Base-by-base conservation (phyloP, 1,140 invertebrate genomes). In the Bombus cullumanus region DNA sequence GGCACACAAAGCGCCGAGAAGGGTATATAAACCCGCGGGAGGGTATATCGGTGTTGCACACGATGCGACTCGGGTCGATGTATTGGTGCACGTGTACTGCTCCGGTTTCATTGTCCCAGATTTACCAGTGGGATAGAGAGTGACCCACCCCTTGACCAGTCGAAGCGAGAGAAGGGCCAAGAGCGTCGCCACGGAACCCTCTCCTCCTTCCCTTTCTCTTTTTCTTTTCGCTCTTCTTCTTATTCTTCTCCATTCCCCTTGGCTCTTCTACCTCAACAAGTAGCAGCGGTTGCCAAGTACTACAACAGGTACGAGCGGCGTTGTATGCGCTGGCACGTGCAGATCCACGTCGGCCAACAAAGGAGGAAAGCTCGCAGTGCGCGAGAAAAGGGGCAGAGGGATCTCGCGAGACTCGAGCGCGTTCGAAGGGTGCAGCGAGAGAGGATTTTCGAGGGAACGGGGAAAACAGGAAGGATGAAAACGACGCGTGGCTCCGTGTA, bases 71-170 rank as follows among this genome's bases (percentile, higher is more conserved):
- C 68, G 81, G 71, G 82, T 83, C 76, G 79, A 79, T 89, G 92
- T 93, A 84, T 94, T 88, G 89, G 94, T 92, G 87, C 94, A 94
- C 93, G 93, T 94, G 93, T 79, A 80, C 89, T 86, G 90, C 79
- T 88, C 93, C 91, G 92, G 94, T 94, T 94, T 93, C 92, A 94
- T 93, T 94, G 94, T 93, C 94, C 94, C 91, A 94, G 93, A 94
- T 95, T 94, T 83, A 73, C 85, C 86, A 85, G 86, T 90, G 89
- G 47, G 88, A 86, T 90, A 90, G 85, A 92, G 90, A 89, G 82
- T 83, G 82, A 89, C 89, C 90, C 91, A 92, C 90, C 90, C 90
- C 82, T 85, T 85, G 88, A 90, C 90, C 88, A 85, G 73, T 69
- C 78, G 59, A 25, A 69, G 69, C 59, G 83, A 53, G 75, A 66